Conservation (phyloP, 2,797 vertebrate species). For the Rhincodon typus region DNA sequence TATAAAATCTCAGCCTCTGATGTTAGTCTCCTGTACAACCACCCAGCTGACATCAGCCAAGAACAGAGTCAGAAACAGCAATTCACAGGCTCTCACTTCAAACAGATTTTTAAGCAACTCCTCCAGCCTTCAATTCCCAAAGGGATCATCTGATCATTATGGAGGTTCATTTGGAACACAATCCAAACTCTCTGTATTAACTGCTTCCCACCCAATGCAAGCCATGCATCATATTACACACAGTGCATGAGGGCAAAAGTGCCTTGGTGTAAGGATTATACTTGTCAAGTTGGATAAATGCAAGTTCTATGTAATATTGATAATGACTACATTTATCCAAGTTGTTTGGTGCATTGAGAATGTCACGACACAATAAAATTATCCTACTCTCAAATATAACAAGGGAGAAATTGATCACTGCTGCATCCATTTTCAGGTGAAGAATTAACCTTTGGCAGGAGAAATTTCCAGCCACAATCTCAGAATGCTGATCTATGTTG, state of each 20-base stretch:
- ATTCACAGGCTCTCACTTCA: conserved; percentile 68
- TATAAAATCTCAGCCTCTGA: conserved; percentile 54
- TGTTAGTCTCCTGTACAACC: conserved; percentile 51
- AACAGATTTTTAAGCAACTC: conserved; percentile 72
- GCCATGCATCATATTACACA: background rate
- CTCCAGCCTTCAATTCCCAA: conserved; percentile 54
- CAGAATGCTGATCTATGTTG: background rate
- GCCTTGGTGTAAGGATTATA: background rate
- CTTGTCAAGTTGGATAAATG: background rate
- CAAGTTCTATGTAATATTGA: background rate
- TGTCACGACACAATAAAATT: background rate
- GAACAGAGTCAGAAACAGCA: conserved; percentile 45
- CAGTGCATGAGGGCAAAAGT: background rate
- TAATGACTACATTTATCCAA: background rate
- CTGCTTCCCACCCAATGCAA: background rate
- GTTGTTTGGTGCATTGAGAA: background rate
- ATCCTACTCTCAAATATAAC: background rate
- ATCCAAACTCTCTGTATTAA: background rate
- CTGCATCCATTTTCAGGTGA: background rate
- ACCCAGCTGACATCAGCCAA: conserved; percentile 47
- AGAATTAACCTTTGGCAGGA: background rate
- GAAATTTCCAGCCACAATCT: background rate
- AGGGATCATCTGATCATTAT: conserved; percentile 35
- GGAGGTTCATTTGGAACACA: background rate
- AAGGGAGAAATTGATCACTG: background rate